Base-by-base conservation (phyloP, 2,113 vertebrate genomes). In the Garra rufa region DNA sequence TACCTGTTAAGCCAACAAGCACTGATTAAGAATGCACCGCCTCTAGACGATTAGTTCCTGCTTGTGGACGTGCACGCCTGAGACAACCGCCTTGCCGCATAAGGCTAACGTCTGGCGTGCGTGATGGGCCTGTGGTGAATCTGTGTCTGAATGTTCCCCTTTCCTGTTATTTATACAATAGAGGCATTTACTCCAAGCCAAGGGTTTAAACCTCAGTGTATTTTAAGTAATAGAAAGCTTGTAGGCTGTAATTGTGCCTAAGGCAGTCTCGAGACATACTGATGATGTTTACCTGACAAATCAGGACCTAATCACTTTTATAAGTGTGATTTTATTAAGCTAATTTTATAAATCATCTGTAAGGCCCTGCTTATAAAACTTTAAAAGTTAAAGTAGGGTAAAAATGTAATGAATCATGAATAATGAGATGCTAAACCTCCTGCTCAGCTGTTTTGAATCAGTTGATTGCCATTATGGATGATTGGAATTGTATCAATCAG, bases 1-100 rank as follows among this genome's bases (percentile, higher is more conserved):
- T 96, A 96, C 94, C 94, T 95, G 95, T 96, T 95, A 96, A 96
- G 95, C 95, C 89, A 92, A 94, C 94, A 94, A 95, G 94, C 95
- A 95, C 94, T 93, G 94, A 96, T 92, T 96, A 94, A 94, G 94
- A 94, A 95, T 95, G 95, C 95, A 96, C 93, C 93, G 92, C 95
- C 96, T 97, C 50, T 90, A 90, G 85, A 89, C 52, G 86, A 78
- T 81, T 88, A 92, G 81, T 92, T 87, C 86, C 87, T 88, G 84
- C 86, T 84, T 91, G 67, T 83, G 79, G 87, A 88, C 91, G 87
- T 85, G 86, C 87, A 86, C 87, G 70, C 86, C 85, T 88, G 87
- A 87, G 88, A 88, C 82, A 63, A 80, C 76, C 34, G 7, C 65
- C 38, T 69, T 41, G 84, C 83, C 24, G 26, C 82, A 78, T 87